Evolutionary conservation across 2,797 vertebrate species (phyloP), one percentile per base, ranked within the genome.

Genomic region (Argya squamiceps): DNA sequence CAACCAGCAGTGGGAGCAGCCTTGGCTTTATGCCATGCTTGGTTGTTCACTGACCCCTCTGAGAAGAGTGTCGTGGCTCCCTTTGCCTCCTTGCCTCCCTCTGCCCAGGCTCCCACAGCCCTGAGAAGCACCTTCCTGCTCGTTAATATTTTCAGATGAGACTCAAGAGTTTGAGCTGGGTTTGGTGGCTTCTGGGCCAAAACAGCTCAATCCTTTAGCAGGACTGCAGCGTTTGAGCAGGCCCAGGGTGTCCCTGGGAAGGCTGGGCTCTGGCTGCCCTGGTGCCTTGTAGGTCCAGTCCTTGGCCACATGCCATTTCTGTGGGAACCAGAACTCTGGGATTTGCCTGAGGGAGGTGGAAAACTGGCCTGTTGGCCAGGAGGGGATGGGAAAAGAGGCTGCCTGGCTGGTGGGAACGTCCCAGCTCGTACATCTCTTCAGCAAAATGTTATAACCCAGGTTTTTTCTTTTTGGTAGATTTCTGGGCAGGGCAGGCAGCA

Each of bases 361-460:
- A 88, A 95, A 87, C 89, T 89, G 82, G 79, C 91, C 81, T 24
- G 63, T 58, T 3, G 5, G 84, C 80, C 4, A 2, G 89, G 76
- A 96, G 71, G 63, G 65, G 74, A 36, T 96, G 95, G 93, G 95
- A 95, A 95, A 83, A 79, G 85, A 85, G 70, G 82, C 29, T 94
- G 89, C 84, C 59, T 9, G 26, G 74, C 76, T 91, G 94, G 63
- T 93, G 95, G 89, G 91, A 94, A 95, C 68, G 93, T 67, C 78
- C 84, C 41, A 3, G 84, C 81, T 77, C 89, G 8, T 36, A 29
- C 77, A 52, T 71, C 84, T 63, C 77, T 69, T 62, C 81, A 32
- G 11, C 63, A 78, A 78, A 75, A 27, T 87, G 89, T 93, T 77
- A 22, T 34, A 91, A 88, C 92, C 50, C 63, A 56, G 92, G 86